A percentile compares a stretch with the other conserved stretches of the same genome.
Conservation (phyloP, 2,888 invertebrate species). For the Creontiades dilutus region DNA sequence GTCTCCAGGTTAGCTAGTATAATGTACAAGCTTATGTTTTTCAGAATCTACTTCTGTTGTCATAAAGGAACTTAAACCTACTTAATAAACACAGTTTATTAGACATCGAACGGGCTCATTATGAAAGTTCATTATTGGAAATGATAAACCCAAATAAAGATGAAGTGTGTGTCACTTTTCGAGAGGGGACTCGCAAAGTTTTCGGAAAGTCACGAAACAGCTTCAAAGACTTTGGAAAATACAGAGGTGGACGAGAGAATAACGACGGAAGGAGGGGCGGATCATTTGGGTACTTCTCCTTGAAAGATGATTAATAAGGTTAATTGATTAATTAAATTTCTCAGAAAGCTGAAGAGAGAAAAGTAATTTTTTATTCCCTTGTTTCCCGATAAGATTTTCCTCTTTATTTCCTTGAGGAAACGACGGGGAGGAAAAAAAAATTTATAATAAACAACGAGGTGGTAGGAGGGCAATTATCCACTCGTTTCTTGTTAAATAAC, state of each 20-base stretch:
- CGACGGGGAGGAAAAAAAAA: background rate
- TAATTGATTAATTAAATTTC: constrained; percentile 67
- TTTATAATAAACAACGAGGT: background rate
- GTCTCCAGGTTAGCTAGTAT: too few species aligned
- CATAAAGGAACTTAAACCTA: too few species aligned
- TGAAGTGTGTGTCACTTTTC: too few species aligned
- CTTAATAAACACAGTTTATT: too few species aligned
- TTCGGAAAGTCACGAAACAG: background rate
- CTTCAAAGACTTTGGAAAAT: background rate
- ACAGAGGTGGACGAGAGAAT: background rate
- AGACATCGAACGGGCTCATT: too few species aligned
- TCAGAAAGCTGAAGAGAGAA: background rate
- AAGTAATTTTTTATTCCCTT: background rate
- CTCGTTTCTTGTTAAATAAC: background rate
- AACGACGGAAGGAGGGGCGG: background rate
- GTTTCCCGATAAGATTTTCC: background rate
- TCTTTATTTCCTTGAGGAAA: background rate
- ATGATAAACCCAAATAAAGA: too few species aligned
- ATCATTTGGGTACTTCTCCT: constrained; percentile 64
- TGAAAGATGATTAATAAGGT: constrained; percentile 63
- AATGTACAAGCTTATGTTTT: too few species aligned
- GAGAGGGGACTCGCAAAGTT: background rate
- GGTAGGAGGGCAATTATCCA: background rate
- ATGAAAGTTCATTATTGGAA: too few species aligned
- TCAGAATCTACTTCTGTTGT: too few species aligned